Conservation (phyloP, 2,888 invertebrate genomes). For the Cetonia aurata region DNA sequence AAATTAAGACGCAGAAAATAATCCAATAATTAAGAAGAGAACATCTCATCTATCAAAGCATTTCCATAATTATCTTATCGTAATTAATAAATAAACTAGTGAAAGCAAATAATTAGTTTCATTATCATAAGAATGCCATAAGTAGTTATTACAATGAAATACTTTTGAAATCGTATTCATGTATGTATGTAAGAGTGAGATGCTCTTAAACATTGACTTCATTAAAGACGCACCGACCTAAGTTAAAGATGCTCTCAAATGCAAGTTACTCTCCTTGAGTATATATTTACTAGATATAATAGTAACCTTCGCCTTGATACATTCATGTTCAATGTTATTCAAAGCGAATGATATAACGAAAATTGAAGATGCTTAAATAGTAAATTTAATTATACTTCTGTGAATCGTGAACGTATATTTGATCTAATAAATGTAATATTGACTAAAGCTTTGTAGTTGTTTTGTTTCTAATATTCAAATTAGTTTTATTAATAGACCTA, state of each 20-base stretch:
- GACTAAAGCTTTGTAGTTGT: background rate
- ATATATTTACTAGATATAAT: conserved; percentile 21
- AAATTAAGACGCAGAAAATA: no score
- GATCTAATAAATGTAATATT: background rate
- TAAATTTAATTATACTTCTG: background rate
- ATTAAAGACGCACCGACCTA: no score
- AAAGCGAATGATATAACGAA: background rate
- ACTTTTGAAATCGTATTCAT: no score
- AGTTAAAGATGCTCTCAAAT: background rate
- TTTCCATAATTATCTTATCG: no score
- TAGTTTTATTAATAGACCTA: background rate
- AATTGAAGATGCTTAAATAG: background rate
- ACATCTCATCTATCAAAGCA: no score
- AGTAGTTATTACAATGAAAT: no score
- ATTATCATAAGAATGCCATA: no score
- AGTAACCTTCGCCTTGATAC: conserved; percentile 35
- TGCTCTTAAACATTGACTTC: no score
- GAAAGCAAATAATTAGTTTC: no score
- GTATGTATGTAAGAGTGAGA: no score
- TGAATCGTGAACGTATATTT: background rate
- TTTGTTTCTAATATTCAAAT: background rate
- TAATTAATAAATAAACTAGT: no score
- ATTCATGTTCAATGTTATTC: background rate
- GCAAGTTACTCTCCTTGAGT: background rate
- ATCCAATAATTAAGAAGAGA: no score